Evolutionary conservation across 2,113 vertebrate species (phyloP).

Genomic region (Mastomys coucha): DNA sequence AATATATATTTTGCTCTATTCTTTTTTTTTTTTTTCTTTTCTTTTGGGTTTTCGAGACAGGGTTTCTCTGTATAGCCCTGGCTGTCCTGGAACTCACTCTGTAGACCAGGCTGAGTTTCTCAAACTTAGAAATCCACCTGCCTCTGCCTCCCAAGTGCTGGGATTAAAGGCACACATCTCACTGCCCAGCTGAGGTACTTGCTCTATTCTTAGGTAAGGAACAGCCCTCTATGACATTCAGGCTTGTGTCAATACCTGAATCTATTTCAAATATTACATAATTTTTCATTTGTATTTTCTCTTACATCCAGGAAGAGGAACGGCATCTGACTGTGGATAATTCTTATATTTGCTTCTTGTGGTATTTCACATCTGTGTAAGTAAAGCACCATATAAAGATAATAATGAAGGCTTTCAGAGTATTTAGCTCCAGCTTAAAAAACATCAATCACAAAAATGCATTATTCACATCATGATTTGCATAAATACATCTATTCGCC

Average conservation of each 20-base stretch:
- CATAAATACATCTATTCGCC: conserved; percentile 36
- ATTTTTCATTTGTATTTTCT: conserved; percentile 42
- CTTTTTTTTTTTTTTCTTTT: no score
- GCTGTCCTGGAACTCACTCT: no score
- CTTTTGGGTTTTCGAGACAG: no score
- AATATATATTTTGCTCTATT: no score
- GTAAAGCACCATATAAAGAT: conserved; percentile 44
- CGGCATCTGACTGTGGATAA: conserved; percentile 45
- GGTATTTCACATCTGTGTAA: conserved; percentile 71
- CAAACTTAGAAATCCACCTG: no score
- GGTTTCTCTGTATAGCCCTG: no score
- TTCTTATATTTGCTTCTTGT: conserved; percentile 70
- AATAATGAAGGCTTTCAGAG: conserved; percentile 35
- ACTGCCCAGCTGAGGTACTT: no score
- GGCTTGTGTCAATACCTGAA: background rate
- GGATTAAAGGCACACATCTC: no score
- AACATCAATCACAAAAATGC: conserved; percentile 29
- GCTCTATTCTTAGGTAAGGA: conserved; percentile 11
- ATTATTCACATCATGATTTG: conserved; percentile 40
- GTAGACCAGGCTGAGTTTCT: no score
- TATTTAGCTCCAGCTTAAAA: conserved; percentile 6
- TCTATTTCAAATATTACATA: conserved; percentile 24
- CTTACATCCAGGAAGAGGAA: conserved; percentile 63
- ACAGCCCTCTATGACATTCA: conserved; percentile 12
- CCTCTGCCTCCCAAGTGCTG: no score